A percentile compares a stretch with the other conserved stretches of the same genome.
Evolutionary conservation across 2,113 vertebrate species (phyloP).

Genomic region (Ornithorhynchus anatinus): DNA sequence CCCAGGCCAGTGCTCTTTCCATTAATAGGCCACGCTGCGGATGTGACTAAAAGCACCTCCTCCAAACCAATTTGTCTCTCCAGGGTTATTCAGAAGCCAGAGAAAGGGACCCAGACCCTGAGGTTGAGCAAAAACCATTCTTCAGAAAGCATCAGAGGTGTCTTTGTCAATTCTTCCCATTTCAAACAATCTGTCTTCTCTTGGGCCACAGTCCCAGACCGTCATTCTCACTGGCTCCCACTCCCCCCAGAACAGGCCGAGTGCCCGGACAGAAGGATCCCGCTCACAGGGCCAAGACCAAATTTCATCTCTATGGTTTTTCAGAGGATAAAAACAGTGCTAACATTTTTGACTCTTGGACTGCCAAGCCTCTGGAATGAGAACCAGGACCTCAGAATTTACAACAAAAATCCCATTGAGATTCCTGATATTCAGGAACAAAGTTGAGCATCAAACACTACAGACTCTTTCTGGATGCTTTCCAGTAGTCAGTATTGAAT

Average conservation of each 20-base stretch:
- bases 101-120: too few relatives aligned
- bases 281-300: constrained; percentile 68
- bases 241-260: constrained; percentile 31
- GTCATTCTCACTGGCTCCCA: constrained; percentile 66
- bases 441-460: too few relatives aligned
- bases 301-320: constrained; percentile 73
- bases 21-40: too few relatives aligned
- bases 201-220: constrained; percentile 27
- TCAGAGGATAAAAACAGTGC: constrained; percentile 70
- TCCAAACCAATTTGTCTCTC: too few relatives aligned
- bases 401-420: constrained; percentile 55
- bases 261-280: constrained; percentile 69
- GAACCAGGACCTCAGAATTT: constrained; percentile 77
- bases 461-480: too few relatives aligned
- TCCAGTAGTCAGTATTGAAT: too few relatives aligned
- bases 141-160: background rate
- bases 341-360: constrained; percentile 82
- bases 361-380: constrained; percentile 74
- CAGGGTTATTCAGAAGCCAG: too few relatives aligned
- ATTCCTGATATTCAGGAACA: too few relatives aligned
- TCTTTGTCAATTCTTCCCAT: constrained; percentile 3
- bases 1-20: background rate
- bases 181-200: constrained; percentile 2
- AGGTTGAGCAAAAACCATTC: background rate
- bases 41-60: too few relatives aligned